phyloP scores from a whole-genome alignment of 2,888 invertebrate species.

The Cheilosia scutellata region DNA sequence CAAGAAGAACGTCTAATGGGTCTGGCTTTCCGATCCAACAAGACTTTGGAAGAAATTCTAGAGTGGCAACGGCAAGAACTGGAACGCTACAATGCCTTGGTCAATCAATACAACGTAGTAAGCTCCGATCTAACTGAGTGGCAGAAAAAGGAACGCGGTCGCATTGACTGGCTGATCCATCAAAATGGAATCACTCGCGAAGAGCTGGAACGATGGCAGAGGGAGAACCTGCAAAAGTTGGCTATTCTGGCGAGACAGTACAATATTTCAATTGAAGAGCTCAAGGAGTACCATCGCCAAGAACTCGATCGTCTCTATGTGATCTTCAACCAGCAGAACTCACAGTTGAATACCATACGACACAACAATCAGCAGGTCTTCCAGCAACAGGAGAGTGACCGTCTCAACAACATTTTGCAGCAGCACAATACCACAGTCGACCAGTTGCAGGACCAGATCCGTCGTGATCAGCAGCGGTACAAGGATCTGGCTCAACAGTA shows the following conservation, averaged over 20 bases:
- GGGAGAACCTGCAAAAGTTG: constrained; percentile 79
- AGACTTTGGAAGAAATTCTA: constrained; percentile 79
- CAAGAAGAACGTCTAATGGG: constrained; percentile 81
- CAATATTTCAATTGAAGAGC: constrained; percentile 79
- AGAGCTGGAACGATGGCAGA: constrained; percentile 82
- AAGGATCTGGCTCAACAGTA: constrained; percentile 80
- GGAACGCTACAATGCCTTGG: constrained; percentile 79
- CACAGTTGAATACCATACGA: constrained; percentile 78
- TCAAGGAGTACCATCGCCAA: constrained; percentile 81
- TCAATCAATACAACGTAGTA: constrained; percentile 80
- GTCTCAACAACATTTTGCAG: constrained; percentile 80
- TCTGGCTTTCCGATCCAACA: constrained; percentile 80
- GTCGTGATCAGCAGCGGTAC: constrained; percentile 81
- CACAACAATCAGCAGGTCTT: constrained; percentile 77
- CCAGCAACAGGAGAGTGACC: constrained; percentile 79
- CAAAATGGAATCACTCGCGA: constrained; percentile 81
- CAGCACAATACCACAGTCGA: constrained; percentile 82
- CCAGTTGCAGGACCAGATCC: constrained; percentile 81
- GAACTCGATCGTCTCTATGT: constrained; percentile 80
- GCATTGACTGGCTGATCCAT: constrained; percentile 82
- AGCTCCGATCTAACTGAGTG: constrained; percentile 79
- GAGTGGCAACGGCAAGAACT: constrained; percentile 82
- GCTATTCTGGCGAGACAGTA: constrained; percentile 78
- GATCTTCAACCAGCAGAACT: constrained; percentile 80
- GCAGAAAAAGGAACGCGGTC: constrained; percentile 81